phyloP scores from a whole-genome alignment of 2,888 invertebrate species.

The Anoncus sp. region DNA sequence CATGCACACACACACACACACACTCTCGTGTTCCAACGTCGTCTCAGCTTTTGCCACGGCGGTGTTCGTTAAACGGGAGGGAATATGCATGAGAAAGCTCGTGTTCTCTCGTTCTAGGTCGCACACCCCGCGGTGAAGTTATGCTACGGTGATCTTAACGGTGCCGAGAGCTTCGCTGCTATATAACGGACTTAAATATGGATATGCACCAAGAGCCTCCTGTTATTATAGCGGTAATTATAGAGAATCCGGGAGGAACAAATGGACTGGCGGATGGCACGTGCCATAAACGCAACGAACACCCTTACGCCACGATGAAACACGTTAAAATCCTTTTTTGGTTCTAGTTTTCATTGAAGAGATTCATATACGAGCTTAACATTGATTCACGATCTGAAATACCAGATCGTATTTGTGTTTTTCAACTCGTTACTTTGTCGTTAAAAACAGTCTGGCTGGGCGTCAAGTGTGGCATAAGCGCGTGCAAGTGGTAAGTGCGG shows the following conservation, averaged over 20 bases:
- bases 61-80: slow-evolving; percentile 74
- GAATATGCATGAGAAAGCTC: slow-evolving; percentile 81
- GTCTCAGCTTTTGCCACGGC: slow-evolving; percentile 64
- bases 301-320: background rate
- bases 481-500: slow-evolving; percentile 4
- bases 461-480: slow-evolving; percentile 22
- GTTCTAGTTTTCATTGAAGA: background rate
- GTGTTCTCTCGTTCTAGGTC: slow-evolving; percentile 27
- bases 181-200: slow-evolving; percentile 74
- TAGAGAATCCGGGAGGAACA: slow-evolving; percentile 61
- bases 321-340: slow-evolving; percentile 6
- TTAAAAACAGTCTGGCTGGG: background rate
- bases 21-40: slow-evolving; percentile 28
- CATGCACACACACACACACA: no score
- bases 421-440: slow-evolving; percentile 7
- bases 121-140: slow-evolving; percentile 69
- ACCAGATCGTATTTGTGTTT: background rate
- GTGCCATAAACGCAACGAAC: slow-evolving; percentile 54
- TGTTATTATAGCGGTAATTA: slow-evolving; percentile 65
- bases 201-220: slow-evolving; percentile 64
- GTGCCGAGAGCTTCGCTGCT: slow-evolving; percentile 59
- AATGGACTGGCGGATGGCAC: slow-evolving; percentile 53
- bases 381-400: background rate
- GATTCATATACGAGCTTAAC: slow-evolving; percentile 17
- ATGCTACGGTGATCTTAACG: slow-evolving; percentile 80